phyloP scores from a whole-genome alignment of 2,888 invertebrate species.

The Deilephila porcellus region DNA sequence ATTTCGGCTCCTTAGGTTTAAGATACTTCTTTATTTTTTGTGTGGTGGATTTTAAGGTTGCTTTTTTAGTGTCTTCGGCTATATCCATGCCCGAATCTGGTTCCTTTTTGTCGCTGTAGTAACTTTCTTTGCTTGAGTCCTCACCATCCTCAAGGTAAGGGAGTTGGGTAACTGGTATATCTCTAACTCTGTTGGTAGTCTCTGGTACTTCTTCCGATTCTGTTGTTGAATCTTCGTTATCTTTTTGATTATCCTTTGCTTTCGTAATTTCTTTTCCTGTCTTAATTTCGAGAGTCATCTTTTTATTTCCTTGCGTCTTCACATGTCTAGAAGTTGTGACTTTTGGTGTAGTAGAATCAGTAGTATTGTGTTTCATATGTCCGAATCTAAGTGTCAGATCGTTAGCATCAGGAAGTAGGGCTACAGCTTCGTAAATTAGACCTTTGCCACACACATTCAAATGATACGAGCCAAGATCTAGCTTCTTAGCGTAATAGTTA shows the following conservation, averaged over 20 bases:
- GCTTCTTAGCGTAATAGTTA: slow-evolving; percentile 39
- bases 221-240: slow-evolving; percentile 36
- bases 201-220: slow-evolving; percentile 34
- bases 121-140: slow-evolving; percentile 31
- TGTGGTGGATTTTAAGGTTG: background rate
- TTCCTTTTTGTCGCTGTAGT: slow-evolving; percentile 33
- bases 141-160: slow-evolving; percentile 39
- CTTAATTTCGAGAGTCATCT: background rate
- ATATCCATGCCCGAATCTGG: slow-evolving; percentile 38
- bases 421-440: slow-evolving; percentile 53
- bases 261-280: background rate
- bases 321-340: slow-evolving; percentile 11
- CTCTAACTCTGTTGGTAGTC: slow-evolving; percentile 9
- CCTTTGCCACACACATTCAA: slow-evolving; percentile 61
- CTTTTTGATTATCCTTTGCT: slow-evolving; percentile 22
- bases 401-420: slow-evolving; percentile 46
- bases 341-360: background rate
- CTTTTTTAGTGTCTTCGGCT: background rate
- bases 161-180: slow-evolving; percentile 37
- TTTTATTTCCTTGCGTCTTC: slow-evolving; percentile 24
- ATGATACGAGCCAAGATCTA: slow-evolving; percentile 56
- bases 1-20: background rate
- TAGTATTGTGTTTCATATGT: slow-evolving; percentile 30
- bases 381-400: slow-evolving; percentile 39
- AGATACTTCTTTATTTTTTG: background rate